phyloP scores from a whole-genome alignment of 1,140 invertebrate species.

The Macrobrachium rosenbergii region DNA sequence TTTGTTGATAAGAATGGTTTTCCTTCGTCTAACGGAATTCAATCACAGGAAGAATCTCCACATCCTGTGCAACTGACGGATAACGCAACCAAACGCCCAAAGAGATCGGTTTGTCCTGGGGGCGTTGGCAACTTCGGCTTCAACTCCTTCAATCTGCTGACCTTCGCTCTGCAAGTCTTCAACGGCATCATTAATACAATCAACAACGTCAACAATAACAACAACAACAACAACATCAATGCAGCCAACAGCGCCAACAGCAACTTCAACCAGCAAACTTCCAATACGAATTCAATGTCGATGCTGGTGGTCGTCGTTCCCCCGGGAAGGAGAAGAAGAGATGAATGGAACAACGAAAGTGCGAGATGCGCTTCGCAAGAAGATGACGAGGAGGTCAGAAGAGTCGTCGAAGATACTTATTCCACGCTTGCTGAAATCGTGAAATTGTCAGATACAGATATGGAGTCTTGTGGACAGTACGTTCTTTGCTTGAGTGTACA shows the following conservation, averaged over 20 bases:
- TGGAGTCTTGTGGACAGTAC: background rate
- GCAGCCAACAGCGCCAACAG: constrained; percentile 28
- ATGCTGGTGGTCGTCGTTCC: constrained; percentile 21
- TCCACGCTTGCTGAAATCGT: background rate
- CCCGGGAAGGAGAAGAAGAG: constrained; percentile 3
- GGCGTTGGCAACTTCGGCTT: constrained; percentile 36
- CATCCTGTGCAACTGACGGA: too few species aligned
- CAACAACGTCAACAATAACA: constrained; percentile 49
- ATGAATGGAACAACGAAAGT: background rate
- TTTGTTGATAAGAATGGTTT: too few species aligned
- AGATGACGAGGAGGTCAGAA: background rate
- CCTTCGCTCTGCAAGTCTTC: constrained; percentile 42
- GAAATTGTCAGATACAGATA: background rate
- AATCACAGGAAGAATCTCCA: too few species aligned
- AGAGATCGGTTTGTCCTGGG: constrained; percentile 30
- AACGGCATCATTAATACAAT: constrained; percentile 48
- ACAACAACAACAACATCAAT: constrained; percentile 61
- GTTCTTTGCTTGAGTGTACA: background rate
- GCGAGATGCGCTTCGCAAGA: background rate
- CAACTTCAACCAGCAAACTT: constrained; percentile 38
- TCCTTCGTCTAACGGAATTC: too few species aligned
- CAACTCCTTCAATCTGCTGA: constrained; percentile 53
- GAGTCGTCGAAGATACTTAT: background rate
- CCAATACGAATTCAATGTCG: constrained; percentile 25
- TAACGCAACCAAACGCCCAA: too few species aligned